Conservation (phyloP, 2,888 invertebrate genomes). For the Hydroisotoma schaefferi region DNA sequence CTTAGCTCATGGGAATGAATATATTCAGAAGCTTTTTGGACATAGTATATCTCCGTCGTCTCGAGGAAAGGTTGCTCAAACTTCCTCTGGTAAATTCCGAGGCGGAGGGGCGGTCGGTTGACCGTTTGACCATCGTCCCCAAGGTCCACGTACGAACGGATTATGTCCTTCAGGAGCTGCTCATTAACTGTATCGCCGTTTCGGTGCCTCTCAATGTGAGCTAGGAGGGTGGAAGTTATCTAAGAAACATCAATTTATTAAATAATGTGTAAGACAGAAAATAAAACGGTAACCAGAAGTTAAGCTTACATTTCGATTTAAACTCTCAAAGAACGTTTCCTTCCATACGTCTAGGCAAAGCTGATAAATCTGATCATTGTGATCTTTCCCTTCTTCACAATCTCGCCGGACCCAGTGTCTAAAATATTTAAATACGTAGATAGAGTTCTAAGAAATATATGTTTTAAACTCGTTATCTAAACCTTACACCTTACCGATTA, state of each 20-base stretch:
- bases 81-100: conserved; percentile 28
- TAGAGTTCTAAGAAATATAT: too few relatives aligned
- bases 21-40: conserved; percentile 13
- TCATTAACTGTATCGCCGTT: conserved; percentile 17
- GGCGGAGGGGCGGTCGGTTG: conserved; percentile 16
- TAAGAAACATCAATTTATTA: too few relatives aligned
- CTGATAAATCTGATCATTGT: conserved; percentile 35
- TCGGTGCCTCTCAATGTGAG: conserved; percentile 20
- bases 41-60: conserved; percentile 29
- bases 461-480: not conserved
- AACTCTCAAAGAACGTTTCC: conserved; percentile 29
- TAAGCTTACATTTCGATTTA: conserved; percentile 16
- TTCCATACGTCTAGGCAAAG: conserved; percentile 36
- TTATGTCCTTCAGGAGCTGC: conserved; percentile 15
- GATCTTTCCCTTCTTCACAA: conserved; percentile 31
- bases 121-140: conserved; percentile 22
- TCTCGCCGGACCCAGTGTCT: conserved; percentile 36
- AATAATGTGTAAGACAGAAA: too few relatives aligned
- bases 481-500: conserved; percentile 25
- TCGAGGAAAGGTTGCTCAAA: conserved; percentile 28
- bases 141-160: conserved; percentile 26
- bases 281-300: too few relatives aligned
- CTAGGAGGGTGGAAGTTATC: conserved; percentile 20
- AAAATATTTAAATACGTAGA: not conserved
- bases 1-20: conserved; percentile 16